Base-by-base conservation (phyloP, 92 coral and sea anemone genomes). In the Paragorgia papillata region DNA sequence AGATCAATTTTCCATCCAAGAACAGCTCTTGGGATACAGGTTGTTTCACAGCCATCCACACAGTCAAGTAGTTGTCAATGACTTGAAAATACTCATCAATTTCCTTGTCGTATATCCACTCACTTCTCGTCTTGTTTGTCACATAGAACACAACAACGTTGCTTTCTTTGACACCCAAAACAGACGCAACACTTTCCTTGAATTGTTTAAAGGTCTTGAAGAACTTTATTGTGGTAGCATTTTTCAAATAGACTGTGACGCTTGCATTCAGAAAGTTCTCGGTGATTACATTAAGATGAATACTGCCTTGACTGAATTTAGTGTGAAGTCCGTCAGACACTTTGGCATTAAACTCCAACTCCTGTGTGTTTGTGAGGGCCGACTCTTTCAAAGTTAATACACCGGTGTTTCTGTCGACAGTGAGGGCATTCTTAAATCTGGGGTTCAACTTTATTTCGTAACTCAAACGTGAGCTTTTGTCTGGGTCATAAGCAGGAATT, bases 401-500 rank as follows among this genome's bases (percentile, higher is more conserved):
- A 1, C 98, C 98, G 10, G 88, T 89, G 9, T 80, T 66, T 34
- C 48, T 77, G 76, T 94, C 83, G 28, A 94, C 80, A 15, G 64
- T 60, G 18, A 94, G 93, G 84, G 89, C 64, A 71, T 71, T 71
- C n/a, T 30, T 26, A n/a, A n/a, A n/a, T n/a, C n/a, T n/a, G 1
- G 63, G 43, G 3, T 13, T 3, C 14, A 86, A 48, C 85, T 79
- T 18, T 2, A 89, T 76, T 7, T 59, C 44, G 41, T 86, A 94
- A 3, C 44, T 49, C 34, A 94, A 88, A 57, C 15, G 74, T 31
- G 88, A 96, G 43, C 89, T 76, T 13, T 84, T 88, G 61, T 94
- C 98, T 5, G 98, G 98, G 57, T 94, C 98, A 54, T 84, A 91
- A 0, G 98, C 98, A 1, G 98, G 98, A 49, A 94, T 94, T 31